Percentiles rank a stretch among this genome's conserved stretches.
These are phyloP conservation scores for Sebastes nivosus DNA, from an alignment of 2,797 vertebrate species.

Conservation along the genomic window DNA sequence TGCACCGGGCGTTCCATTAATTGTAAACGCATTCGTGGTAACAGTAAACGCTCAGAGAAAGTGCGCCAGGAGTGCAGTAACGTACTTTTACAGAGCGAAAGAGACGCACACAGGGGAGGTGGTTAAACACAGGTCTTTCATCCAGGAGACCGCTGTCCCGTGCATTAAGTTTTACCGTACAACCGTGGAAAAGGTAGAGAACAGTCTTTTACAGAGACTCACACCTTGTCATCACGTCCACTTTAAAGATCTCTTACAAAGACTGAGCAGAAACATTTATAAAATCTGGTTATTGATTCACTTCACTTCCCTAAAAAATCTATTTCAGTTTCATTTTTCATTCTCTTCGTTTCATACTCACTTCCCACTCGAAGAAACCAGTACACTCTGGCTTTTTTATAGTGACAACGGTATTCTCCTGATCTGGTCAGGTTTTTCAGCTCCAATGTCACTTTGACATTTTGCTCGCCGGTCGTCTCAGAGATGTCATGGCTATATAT, in stretches of 20 bases:
- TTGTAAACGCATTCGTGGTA: too few species aligned
- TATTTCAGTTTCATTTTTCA: not conserved
- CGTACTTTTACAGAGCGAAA: too few species aligned
- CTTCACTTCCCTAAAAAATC: not conserved
- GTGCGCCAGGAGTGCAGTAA: too few species aligned
- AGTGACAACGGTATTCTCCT: slow-evolving; percentile 73
- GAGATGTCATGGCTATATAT: accelerated
- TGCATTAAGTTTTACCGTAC: not conserved
- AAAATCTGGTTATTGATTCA: not conserved
- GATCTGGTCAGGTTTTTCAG: slow-evolving; percentile 48
- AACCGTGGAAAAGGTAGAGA: not conserved
- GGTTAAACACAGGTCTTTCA: too few species aligned
- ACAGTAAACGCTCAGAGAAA: too few species aligned
- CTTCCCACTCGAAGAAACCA: slow-evolving; percentile 75
- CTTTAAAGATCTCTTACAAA: not conserved
- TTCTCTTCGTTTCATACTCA: slow-evolving; percentile 55
- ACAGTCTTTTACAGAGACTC: not conserved
- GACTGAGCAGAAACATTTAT: not conserved
- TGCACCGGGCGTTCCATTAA: too few species aligned
- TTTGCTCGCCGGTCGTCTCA: accelerated
- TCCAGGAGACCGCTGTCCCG: too few species aligned
- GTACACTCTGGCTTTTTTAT: not conserved
- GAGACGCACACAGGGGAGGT: too few species aligned
- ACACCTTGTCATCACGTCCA: not conserved
- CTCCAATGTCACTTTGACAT: accelerated